A percentile compares a stretch with the other conserved stretches of the same genome.
Evolutionary conservation across 1,140 invertebrate genomes (phyloP).

Genomic region (Notospermus geniculatus): DNA sequence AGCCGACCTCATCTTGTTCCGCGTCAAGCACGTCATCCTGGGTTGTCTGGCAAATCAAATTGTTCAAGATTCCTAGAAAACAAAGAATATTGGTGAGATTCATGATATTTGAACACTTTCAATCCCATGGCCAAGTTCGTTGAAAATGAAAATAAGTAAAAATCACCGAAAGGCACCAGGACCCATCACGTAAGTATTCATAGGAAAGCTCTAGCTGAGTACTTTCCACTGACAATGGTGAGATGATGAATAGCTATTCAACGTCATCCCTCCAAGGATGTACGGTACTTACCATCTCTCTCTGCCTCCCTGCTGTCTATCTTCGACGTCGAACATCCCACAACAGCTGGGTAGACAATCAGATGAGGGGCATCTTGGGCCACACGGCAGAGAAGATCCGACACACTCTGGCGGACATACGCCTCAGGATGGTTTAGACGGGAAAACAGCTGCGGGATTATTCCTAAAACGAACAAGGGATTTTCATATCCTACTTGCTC

Average conservation of each 20-base stretch:
- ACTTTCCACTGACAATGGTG: too few relatives aligned
- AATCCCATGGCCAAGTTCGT: too few relatives aligned
- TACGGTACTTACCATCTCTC: conserved; percentile 27
- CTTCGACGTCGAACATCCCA: conserved; percentile 66
- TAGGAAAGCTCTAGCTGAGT: too few relatives aligned
- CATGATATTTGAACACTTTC: too few relatives aligned
- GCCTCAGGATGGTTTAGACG: conserved; percentile 89
- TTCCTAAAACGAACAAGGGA: conserved; percentile 55
- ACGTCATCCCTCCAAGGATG: too few relatives aligned
- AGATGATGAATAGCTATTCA: too few relatives aligned
- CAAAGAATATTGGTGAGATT: too few relatives aligned
- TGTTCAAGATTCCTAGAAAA: conserved; percentile 3
- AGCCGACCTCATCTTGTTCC: conserved; percentile 29
- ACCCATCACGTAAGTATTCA: too few relatives aligned
- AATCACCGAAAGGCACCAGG: too few relatives aligned
- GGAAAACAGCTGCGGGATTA: conserved; percentile 95
- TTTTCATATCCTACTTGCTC: background rate
- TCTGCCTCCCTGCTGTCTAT: conserved; percentile 33
- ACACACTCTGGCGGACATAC: conserved; percentile 85
- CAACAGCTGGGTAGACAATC: conserved; percentile 89
- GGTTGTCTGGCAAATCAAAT: background rate
- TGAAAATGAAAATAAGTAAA: too few relatives aligned
- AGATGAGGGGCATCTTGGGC: conserved; percentile 86
- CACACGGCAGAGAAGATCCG: conserved; percentile 83
- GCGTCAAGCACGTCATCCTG: conserved; percentile 15